Percentiles rank a stretch among this genome's conserved stretches.
Evolutionary conservation across 2,888 invertebrate species (phyloP).

Genomic region (Sesia bembeciformis): DNA sequence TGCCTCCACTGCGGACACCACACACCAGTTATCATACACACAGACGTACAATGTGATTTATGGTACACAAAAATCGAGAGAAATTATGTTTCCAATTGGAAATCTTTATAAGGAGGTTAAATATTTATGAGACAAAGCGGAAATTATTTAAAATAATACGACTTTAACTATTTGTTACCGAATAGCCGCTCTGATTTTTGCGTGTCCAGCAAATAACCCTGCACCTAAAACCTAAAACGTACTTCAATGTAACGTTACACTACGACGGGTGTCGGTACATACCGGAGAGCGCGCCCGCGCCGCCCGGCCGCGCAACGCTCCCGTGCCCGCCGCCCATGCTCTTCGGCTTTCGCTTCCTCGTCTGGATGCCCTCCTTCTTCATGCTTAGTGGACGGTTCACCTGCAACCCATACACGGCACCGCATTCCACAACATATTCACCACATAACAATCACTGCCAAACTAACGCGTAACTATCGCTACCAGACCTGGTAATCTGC

Average conservation of each 20-base stretch:
- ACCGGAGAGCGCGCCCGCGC: conserved; percentile 38
- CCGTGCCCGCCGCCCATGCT: conserved; percentile 63
- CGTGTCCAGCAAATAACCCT: too few relatives aligned
- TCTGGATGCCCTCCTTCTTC: conserved; percentile 99
- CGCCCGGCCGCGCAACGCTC: conserved; percentile 32
- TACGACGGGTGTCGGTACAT: conserved; percentile 19
- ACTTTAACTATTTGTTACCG: too few relatives aligned
- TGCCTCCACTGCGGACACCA: conserved; percentile 55
- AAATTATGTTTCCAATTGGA: too few relatives aligned
- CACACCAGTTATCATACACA: conserved; percentile 10
- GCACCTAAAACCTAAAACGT: too few relatives aligned
- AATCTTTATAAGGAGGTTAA: too few relatives aligned
- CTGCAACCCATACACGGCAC: conserved; percentile 55
- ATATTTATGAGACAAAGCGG: too few relatives aligned
- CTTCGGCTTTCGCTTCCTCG: conserved; percentile 94
- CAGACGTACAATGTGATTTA: neutral
- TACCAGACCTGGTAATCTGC: conserved; percentile 53
- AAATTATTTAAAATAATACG: too few relatives aligned
- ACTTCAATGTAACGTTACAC: too few relatives aligned
- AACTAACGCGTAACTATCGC: neutral
- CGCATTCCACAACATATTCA: neutral
- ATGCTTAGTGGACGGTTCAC: conserved; percentile 95
- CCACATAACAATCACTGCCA: too few relatives aligned
- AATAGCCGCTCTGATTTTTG: too few relatives aligned
- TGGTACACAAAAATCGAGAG: too few relatives aligned